Evolutionary conservation across 2,888 invertebrate species (phyloP).

Genomic region (Petrolisthes manimaculis): DNA sequence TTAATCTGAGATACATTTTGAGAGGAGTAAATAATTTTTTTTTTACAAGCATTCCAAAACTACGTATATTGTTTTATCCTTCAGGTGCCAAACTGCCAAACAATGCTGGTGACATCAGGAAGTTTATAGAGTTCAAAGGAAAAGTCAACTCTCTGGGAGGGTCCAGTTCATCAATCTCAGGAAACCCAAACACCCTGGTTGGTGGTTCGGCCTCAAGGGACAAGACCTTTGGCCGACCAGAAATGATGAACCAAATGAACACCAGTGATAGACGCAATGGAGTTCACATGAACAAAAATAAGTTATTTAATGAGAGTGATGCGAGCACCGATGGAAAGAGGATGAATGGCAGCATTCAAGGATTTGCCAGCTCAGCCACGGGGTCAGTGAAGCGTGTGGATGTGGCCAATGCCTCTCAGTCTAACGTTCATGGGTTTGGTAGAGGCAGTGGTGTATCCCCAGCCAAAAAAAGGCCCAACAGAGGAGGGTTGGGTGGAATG

Average conservation of each 20-base stretch:
- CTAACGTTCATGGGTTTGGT: constrained; percentile 53
- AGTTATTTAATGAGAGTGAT: not conserved
- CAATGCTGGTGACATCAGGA: constrained; percentile 38
- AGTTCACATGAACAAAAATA: not conserved
- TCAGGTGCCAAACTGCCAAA: not conserved
- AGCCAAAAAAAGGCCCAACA: constrained; percentile 28
- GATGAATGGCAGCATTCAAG: constrained; percentile 20
- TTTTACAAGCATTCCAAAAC: not conserved
- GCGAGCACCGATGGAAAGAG: not conserved
- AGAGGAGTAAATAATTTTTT: not conserved
- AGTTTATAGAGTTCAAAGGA: constrained; percentile 31
- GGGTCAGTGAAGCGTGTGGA: constrained; percentile 41
- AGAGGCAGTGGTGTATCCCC: constrained; percentile 20
- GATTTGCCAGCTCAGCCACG: constrained; percentile 35
- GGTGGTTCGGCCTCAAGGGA: too few relatives aligned
- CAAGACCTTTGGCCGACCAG: too few relatives aligned
- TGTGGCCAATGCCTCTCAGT: constrained; percentile 46
- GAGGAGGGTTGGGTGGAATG: not conserved
- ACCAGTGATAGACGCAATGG: not conserved
- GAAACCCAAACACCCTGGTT: too few relatives aligned
- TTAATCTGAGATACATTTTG: not conserved
- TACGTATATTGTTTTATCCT: not conserved
- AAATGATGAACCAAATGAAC: too few relatives aligned
- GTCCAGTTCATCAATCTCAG: not conserved
- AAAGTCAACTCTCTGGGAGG: constrained; percentile 32